Evolutionary conservation across 2,888 invertebrate species (phyloP).

Genomic region (Drosophila trichaetosa): DNA sequence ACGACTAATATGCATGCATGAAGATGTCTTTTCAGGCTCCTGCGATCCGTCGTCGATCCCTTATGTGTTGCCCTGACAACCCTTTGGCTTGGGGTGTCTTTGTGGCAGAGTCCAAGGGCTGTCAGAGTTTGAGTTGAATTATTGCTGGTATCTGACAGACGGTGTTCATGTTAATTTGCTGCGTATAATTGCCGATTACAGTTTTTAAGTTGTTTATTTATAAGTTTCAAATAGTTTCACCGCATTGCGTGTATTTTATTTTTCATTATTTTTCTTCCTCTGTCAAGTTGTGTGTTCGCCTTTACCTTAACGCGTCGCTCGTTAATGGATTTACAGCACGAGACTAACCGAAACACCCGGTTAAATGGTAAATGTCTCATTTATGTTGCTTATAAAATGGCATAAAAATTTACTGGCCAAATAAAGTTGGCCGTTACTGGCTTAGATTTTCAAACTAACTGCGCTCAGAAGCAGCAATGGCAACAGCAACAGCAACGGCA

Average conservation of each 20-base stretch:
- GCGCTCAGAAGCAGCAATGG: constrained; percentile 28
- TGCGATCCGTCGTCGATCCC: constrained; percentile 2
- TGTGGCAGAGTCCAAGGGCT: constrained; percentile 16
- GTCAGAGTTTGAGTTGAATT: constrained; percentile 44
- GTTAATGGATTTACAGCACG: constrained; percentile 69
- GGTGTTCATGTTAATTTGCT: constrained; percentile 59
- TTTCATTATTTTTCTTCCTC: constrained; percentile 6
- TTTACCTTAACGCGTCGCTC: constrained; percentile 20
- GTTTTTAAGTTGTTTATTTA: constrained; percentile 57
- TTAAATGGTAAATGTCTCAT: constrained; percentile 68
- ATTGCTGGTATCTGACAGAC: constrained; percentile 35
- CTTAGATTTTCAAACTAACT: constrained; percentile 54
- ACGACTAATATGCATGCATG: constrained; percentile 11
- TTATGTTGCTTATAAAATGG: constrained; percentile 64
- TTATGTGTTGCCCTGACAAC: constrained; percentile 17
- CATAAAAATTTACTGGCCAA: constrained; percentile 67
- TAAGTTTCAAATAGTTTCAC: constrained; percentile 58
- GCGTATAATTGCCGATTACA: constrained; percentile 61
- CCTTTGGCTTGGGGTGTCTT: constrained; percentile 30
- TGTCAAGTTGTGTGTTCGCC: constrained; percentile 15
- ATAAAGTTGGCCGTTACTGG: constrained; percentile 55
- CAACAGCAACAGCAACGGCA: constrained; percentile 10
- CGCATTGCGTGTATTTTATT: constrained; percentile 37
- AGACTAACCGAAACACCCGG: constrained; percentile 27
- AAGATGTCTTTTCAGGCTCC: constrained; percentile 15